Percentiles rank a stretch among this genome's conserved stretches.
These are phyloP conservation scores for Marisa cornuarietis DNA, from an alignment of 1,140 invertebrate species.

Conservation along the genomic window DNA sequence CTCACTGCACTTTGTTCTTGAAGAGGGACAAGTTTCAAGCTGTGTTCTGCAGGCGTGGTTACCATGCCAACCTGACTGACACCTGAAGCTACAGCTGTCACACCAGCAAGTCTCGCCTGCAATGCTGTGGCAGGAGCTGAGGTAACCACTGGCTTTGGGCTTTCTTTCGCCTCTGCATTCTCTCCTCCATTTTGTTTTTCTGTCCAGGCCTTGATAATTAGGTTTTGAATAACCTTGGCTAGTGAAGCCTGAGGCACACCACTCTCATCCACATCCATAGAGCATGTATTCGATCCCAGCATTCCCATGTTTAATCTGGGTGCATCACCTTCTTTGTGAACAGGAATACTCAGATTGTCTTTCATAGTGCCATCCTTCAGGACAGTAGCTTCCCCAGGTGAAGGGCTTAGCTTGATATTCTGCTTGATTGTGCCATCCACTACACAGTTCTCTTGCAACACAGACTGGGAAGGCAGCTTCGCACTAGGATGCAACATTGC, in stretches of 20 bases:
- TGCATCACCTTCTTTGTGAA: not conserved
- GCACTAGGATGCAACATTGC: too few relatives aligned
- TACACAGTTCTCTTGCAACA: too few relatives aligned
- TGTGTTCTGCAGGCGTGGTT: not conserved
- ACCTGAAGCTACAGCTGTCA: not conserved
- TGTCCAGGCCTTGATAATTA: not conserved
- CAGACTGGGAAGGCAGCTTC: too few relatives aligned
- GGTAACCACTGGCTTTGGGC: not conserved
- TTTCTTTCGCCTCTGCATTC: not conserved
- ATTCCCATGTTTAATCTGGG: not conserved
- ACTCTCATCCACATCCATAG: not conserved
- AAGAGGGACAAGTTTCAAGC: not conserved
- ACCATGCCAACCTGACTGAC: not conserved
- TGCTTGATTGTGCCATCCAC: too few relatives aligned
- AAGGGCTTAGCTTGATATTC: too few relatives aligned
- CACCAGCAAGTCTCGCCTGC: not conserved
- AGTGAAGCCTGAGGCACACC: not conserved
- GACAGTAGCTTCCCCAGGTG: too few relatives aligned
- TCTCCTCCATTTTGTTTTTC: constrained; percentile 14
- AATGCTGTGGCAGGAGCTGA: not conserved
- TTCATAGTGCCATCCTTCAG: not conserved
- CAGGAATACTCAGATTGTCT: not conserved
- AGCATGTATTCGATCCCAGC: not conserved
- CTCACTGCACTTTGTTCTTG: not conserved
- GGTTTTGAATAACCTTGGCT: not conserved